Evolutionary conservation across 2,888 invertebrate species (phyloP).

Genomic region (Xanthostigma xanthostigma): DNA sequence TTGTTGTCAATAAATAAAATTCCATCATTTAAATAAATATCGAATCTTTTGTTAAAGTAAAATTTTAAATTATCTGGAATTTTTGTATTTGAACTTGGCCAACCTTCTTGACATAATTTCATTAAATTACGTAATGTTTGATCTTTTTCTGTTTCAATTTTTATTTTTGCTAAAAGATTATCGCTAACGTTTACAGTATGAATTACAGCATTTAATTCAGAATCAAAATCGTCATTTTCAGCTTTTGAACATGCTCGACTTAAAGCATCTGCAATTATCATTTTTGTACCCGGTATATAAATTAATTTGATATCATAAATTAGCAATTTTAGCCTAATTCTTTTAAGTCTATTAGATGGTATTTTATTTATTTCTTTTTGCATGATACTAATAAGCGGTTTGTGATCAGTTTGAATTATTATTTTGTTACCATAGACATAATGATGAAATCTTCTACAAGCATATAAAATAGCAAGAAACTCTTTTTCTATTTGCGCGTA

Average conservation of each 20-base stretch:
- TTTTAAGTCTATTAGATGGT: slow-evolving; percentile 4
- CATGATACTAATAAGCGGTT: slow-evolving; percentile 5
- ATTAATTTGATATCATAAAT: slow-evolving; percentile 8
- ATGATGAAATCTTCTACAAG: slow-evolving; percentile 7
- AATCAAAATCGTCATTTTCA: background rate
- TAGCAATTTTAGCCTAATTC: slow-evolving; percentile 7
- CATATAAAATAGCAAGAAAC: slow-evolving; percentile 1
- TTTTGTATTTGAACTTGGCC: background rate
- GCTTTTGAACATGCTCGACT: slow-evolving; percentile 1
- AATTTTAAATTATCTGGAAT: background rate
- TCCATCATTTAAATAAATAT: background rate
- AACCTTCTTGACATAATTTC: background rate
- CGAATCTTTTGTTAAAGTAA: slow-evolving; percentile 1
- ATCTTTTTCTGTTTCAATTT: slow-evolving; percentile 1
- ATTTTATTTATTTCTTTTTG: slow-evolving; percentile 4
- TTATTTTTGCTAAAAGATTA: slow-evolving; percentile 1
- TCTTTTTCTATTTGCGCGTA: slow-evolving; percentile 11
- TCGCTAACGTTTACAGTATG: background rate
- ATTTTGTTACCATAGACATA: slow-evolving; percentile 6
- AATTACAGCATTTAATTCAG: background rate
- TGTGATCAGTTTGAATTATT: slow-evolving; percentile 7
- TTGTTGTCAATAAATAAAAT: background rate
- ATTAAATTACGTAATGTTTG: background rate
- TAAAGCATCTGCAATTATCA: slow-evolving; percentile 7
- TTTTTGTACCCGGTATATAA: slow-evolving; percentile 6